A percentile compares a stretch with the other conserved stretches of the same genome.
These are phyloP conservation scores for Montipora cactus DNA, from an alignment of 64 coral and sea anemone genomes.

Conservation along the genomic window DNA sequence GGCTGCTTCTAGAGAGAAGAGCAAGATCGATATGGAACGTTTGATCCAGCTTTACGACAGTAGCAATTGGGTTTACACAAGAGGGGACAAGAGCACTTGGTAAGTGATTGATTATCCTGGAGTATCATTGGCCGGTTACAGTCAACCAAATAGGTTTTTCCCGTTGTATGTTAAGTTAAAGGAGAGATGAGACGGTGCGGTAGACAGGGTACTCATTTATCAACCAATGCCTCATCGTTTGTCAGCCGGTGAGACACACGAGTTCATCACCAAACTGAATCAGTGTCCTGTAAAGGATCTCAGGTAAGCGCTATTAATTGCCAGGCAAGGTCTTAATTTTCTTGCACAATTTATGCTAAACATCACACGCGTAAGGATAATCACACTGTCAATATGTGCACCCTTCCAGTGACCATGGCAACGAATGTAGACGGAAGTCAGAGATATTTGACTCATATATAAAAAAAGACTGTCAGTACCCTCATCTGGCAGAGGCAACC, in stretches of 20 bases:
- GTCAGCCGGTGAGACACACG: background rate
- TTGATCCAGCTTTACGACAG: conserved; percentile 25
- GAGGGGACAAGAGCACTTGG: background rate
- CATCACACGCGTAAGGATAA: background rate
- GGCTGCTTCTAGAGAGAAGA: conserved; percentile 23
- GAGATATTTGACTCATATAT: no score
- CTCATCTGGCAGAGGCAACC: no score
- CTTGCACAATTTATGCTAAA: background rate
- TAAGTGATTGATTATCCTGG: conserved; percentile 3
- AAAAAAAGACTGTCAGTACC: no score
- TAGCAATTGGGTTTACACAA: conserved; percentile 21
- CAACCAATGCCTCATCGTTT: conserved; percentile 12
- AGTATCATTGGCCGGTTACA: background rate
- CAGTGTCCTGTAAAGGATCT: conserved; percentile 7
- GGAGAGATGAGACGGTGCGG: conserved; percentile 17
- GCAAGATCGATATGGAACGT: conserved; percentile 16
- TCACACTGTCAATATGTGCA: no score
- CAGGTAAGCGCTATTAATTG: background rate
- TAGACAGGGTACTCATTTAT: conserved; percentile 19
- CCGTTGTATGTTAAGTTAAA: conserved; percentile 39
- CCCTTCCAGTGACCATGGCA: no score
- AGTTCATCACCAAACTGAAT: background rate
- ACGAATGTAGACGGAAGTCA: no score
- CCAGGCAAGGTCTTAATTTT: no score
- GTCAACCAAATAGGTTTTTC: conserved; percentile 19